phyloP scores from a whole-genome alignment of 2,113 vertebrate genomes.

The Gambusia affinis region DNA sequence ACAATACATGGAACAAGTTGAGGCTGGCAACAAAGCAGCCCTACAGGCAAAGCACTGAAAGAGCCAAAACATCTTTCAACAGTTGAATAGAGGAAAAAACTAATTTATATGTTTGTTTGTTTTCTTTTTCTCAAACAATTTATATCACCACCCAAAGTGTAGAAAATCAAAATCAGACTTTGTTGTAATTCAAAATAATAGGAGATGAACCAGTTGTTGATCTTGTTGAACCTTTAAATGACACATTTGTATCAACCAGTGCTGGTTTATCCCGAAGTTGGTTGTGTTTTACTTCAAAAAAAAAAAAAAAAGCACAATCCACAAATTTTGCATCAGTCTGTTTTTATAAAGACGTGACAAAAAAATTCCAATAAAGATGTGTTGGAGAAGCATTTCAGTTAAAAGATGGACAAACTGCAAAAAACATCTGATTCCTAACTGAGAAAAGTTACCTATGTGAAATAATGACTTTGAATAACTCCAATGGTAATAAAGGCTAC shows the following conservation, averaged over 20 bases:
- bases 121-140: not conserved
- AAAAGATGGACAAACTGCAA: too few relatives aligned
- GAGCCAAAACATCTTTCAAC: not conserved
- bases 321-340: not conserved
- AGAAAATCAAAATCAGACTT: not conserved
- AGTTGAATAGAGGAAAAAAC: not conserved
- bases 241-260: not conserved
- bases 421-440: not conserved
- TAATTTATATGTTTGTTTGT: not conserved
- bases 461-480: not conserved
- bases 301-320: not conserved
- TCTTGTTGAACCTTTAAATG: not conserved
- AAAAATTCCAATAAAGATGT: not conserved
- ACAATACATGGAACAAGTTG: not conserved
- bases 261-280: not conserved
- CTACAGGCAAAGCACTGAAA: constrained; percentile 9
- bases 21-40: not conserved
- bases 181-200: not conserved
- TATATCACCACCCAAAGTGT: not conserved
- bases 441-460: not conserved
- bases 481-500: not conserved
- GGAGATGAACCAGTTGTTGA: not conserved
- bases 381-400: not conserved
- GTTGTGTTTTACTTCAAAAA: not conserved
- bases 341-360: not conserved